Percentiles rank a stretch among this genome's conserved stretches.
These are phyloP conservation scores for Pipistrellus kuhlii DNA, from an alignment of 2,797 vertebrate genomes.

Conservation along the genomic window DNA sequence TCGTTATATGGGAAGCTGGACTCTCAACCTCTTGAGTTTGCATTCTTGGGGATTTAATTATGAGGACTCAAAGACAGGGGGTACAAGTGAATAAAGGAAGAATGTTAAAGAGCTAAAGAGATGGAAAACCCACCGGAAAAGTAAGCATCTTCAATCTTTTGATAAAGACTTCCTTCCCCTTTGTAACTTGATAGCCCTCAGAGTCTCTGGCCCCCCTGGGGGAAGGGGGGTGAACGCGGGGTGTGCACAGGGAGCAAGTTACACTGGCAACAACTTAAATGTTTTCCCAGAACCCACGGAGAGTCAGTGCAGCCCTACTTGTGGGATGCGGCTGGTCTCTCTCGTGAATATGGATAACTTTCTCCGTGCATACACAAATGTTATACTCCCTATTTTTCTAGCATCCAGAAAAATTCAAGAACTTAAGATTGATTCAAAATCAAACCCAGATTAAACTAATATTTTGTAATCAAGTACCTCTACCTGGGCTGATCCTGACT, in stretches of 20 bases:
- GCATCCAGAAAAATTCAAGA: constrained; percentile 56
- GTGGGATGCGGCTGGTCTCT: neutral
- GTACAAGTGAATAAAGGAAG: neutral
- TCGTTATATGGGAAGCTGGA: neutral
- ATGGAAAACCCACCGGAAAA: neutral
- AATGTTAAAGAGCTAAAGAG: neutral
- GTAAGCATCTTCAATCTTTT: neutral
- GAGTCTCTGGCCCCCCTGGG: neutral
- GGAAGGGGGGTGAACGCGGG: neutral
- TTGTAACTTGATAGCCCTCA: constrained; percentile 30
- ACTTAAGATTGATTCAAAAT: constrained; percentile 16
- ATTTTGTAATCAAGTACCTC: constrained; percentile 28
- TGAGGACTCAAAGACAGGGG: neutral
- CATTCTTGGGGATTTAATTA: constrained; percentile 25
- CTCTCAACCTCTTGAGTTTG: neutral
- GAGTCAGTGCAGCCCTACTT: neutral
- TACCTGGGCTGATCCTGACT: constrained; percentile 68
- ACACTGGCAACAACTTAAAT: constrained; percentile 19
- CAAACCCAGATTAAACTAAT: constrained; percentile 56
- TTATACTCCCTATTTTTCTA: neutral
- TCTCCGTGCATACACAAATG: neutral
- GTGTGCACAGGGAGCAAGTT: neutral
- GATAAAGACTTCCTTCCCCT: constrained; percentile 38
- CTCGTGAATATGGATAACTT: neutral
- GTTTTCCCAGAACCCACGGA: constrained; percentile 53